phyloP scores from a whole-genome alignment of 2,888 invertebrate genomes.

The Taphrorychus bicolor region DNA sequence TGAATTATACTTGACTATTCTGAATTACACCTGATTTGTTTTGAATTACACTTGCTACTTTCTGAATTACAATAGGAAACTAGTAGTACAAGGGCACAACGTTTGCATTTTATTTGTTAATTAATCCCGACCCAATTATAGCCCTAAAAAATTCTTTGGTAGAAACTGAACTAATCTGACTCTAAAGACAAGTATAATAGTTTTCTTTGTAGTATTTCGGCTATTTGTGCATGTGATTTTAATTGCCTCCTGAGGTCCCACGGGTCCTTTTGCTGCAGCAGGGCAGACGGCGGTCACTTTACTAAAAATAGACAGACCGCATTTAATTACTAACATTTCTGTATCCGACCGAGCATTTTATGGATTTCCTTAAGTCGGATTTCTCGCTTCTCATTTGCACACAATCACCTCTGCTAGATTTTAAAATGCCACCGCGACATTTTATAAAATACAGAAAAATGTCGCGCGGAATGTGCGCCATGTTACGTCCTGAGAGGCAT shows the following conservation, averaged over 20 bases:
- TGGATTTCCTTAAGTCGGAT: slow-evolving; percentile 21
- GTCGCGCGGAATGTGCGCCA: slow-evolving; percentile 32
- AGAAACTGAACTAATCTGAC: too few species aligned
- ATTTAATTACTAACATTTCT: slow-evolving; percentile 16
- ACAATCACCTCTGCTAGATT: slow-evolving; percentile 33
- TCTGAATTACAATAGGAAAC: too few species aligned
- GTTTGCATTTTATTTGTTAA: too few species aligned
- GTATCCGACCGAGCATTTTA: slow-evolving; percentile 23
- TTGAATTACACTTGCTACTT: too few species aligned
- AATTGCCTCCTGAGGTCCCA: background rate
- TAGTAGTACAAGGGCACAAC: too few species aligned
- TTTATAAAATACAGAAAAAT: slow-evolving; percentile 37
- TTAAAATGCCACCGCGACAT: slow-evolving; percentile 30
- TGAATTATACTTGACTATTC: too few species aligned
- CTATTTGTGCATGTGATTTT: too few species aligned
- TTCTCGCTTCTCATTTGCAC: slow-evolving; percentile 32
- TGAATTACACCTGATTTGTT: too few species aligned
- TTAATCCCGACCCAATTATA: too few species aligned
- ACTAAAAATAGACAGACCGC: slow-evolving; percentile 13
- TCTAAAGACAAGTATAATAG: too few species aligned
- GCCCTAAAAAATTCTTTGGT: too few species aligned
- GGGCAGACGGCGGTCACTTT: background rate
- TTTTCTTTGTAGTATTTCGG: too few species aligned
- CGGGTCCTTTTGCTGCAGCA: background rate
- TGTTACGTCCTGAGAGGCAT: slow-evolving; percentile 29